Percentiles rank a stretch among this genome's conserved stretches.
phyloP scores from a whole-genome alignment of 1,140 invertebrate species.

The Penaeus japonicus region DNA sequence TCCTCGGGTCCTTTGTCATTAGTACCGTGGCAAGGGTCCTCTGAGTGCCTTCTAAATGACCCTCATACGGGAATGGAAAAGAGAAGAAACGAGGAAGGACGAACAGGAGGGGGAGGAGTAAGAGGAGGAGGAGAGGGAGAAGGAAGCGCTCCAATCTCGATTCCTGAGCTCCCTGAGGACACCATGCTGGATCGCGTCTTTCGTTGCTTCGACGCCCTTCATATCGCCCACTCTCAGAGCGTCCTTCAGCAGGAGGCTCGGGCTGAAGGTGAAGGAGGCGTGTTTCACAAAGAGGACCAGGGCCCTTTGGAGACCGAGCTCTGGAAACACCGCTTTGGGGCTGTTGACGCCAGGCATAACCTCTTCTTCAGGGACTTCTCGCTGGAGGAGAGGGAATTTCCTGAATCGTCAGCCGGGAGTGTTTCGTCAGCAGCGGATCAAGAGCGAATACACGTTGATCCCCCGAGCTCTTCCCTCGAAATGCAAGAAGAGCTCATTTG shows the following conservation, averaged over 20 bases:
- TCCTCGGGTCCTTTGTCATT: constrained; percentile 24
- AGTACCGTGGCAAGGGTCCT: constrained; percentile 39
- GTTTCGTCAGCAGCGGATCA: constrained; percentile 24
- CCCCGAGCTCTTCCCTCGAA: too few species aligned
- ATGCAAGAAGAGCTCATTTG: neutral
- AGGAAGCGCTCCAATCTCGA: too few species aligned
- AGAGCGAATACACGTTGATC: neutral
- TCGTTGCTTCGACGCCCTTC: constrained; percentile 7
- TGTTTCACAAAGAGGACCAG: too few species aligned
- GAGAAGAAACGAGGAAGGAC: too few species aligned
- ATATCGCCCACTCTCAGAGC: neutral
- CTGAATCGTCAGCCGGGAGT: neutral
- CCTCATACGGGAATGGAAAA: too few species aligned
- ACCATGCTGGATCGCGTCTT: constrained; percentile 45
- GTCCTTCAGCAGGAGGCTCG: neutral
- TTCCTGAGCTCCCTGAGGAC: constrained; percentile 14
- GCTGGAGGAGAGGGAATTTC: constrained; percentile 33
- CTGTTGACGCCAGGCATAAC: neutral
- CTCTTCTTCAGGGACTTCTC: constrained; percentile 27
- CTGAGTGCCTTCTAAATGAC: neutral
- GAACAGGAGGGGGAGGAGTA: too few species aligned
- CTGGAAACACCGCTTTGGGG: neutral
- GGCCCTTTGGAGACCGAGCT: neutral
- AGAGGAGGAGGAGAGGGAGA: neutral
- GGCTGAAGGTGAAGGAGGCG: neutral